Percentiles rank a stretch among this genome's conserved stretches.
Conservation (phyloP, 1,140 invertebrate species). For the Stegodyphus dumicola region DNA sequence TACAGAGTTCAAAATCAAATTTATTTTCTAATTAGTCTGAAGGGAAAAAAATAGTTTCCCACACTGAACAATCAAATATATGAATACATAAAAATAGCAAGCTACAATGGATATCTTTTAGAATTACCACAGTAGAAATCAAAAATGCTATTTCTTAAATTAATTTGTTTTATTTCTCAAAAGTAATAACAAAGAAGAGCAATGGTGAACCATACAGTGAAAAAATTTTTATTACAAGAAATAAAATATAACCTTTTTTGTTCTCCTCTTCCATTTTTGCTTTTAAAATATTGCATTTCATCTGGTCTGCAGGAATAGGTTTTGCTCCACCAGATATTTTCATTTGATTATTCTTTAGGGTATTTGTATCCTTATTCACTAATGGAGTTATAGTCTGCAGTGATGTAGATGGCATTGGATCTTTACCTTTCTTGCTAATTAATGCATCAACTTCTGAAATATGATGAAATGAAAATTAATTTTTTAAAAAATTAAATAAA, state of each 20-base stretch:
- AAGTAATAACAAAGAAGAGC: neutral
- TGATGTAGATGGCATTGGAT: neutral
- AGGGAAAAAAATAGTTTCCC: too few relatives aligned
- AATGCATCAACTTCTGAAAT: constrained; percentile 29
- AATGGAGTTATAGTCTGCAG: neutral
- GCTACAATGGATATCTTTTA: too few relatives aligned
- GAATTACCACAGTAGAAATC: too few relatives aligned
- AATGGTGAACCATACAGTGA: too few relatives aligned
- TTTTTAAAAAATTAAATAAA: neutral
- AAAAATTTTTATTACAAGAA: neutral
- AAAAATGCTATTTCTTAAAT: too few relatives aligned
- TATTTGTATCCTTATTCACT: constrained; percentile 39
- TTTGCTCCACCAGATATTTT: constrained; percentile 41
- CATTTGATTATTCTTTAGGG: constrained; percentile 58
- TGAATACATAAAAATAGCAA: too few relatives aligned
- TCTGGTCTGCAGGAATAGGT: constrained; percentile 68
- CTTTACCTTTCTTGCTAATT: constrained; percentile 30
- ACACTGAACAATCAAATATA: too few relatives aligned
- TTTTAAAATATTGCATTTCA: constrained; percentile 96
- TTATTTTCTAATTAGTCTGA: too few relatives aligned
- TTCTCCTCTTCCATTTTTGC: constrained; percentile 71
- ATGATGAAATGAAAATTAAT: neutral
- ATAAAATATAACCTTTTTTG: constrained; percentile 42
- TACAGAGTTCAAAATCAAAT: too few relatives aligned
- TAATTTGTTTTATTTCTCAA: neutral